phyloP scores from a whole-genome alignment of 1,140 invertebrate species.

The Hyles vespertilio region DNA sequence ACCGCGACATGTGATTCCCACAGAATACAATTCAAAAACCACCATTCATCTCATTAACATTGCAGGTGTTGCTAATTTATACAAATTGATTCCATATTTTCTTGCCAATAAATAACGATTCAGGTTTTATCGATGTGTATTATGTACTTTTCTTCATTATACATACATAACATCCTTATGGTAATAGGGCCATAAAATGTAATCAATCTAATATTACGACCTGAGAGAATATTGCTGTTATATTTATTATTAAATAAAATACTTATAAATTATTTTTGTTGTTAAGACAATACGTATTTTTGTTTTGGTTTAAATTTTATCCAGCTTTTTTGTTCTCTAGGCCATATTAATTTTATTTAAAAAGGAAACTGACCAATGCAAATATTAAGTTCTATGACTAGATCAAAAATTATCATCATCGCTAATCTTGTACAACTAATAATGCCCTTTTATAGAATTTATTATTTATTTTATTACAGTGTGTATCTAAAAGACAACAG shows the following conservation, averaged over 20 bases:
- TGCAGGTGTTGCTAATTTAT: slow-evolving; percentile 63
- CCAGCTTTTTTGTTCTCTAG: too few relatives aligned
- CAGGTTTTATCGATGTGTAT: slow-evolving; percentile 13
- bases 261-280: slow-evolving; percentile 6
- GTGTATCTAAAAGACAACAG: background rate
- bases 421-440: too few relatives aligned
- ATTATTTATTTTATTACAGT: background rate
- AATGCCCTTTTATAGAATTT: background rate
- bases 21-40: slow-evolving; percentile 34
- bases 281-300: background rate
- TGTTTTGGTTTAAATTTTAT: too few relatives aligned
- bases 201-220: slow-evolving; percentile 14
- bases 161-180: slow-evolving; percentile 5
- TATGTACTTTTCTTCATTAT: slow-evolving; percentile 15
- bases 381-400: too few relatives aligned
- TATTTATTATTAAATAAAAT: slow-evolving; percentile 5
- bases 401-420: too few relatives aligned
- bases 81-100: slow-evolving; percentile 44
- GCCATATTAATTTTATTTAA: too few relatives aligned
- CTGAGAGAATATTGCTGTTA: slow-evolving; percentile 1
- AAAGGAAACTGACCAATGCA: too few relatives aligned
- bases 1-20: slow-evolving; percentile 14
- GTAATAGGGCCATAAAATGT: slow-evolving; percentile 11
- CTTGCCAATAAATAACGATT: slow-evolving; percentile 8
- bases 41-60: slow-evolving; percentile 31